Conservation (phyloP, 2,888 invertebrate species). For the Drosophila macrospina region DNA sequence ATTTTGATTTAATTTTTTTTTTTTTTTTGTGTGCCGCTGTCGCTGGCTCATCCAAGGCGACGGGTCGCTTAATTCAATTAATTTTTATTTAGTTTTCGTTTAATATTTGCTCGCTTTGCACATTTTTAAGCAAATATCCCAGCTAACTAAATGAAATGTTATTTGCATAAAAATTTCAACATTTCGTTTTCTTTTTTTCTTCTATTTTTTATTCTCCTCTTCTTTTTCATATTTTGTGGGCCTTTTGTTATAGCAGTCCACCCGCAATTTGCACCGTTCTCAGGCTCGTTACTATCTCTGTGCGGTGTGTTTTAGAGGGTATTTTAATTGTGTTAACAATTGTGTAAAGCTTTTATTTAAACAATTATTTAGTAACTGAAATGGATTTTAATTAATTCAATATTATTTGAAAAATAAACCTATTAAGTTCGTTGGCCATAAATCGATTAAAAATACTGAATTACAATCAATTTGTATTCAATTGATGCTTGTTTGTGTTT, state of each 20-base stretch:
- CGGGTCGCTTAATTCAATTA: slow-evolving; percentile 76
- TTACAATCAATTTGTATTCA: not conserved
- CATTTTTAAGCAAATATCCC: slow-evolving; percentile 74
- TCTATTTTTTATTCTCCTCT: not conserved
- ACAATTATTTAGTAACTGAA: slow-evolving; percentile 4
- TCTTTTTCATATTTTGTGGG: slow-evolving; percentile 34
- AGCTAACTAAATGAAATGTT: slow-evolving; percentile 76
- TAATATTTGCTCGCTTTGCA: slow-evolving; percentile 73
- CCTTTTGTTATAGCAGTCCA: slow-evolving; percentile 42
- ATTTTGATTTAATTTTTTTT: slow-evolving; percentile 19
- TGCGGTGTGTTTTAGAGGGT: not conserved
- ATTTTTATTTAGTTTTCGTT: slow-evolving; percentile 78
- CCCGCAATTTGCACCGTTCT: slow-evolving; percentile 13
- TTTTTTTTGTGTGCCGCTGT: slow-evolving; percentile 10
- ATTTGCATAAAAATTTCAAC: slow-evolving; percentile 74
- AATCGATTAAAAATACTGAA: not conserved
- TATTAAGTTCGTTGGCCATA: not conserved
- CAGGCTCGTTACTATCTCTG: slow-evolving; percentile 23
- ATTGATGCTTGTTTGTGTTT: not conserved
- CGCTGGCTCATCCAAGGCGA: slow-evolving; percentile 37
- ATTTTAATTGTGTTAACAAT: not conserved
- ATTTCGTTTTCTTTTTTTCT: slow-evolving; percentile 23
- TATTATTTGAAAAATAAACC: not conserved
- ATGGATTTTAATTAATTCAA: not conserved
- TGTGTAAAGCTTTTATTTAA: not conserved